A percentile compares a stretch with the other conserved stretches of the same genome.
Conservation (phyloP, 2,888 invertebrate species). For the Tinea trinotella region DNA sequence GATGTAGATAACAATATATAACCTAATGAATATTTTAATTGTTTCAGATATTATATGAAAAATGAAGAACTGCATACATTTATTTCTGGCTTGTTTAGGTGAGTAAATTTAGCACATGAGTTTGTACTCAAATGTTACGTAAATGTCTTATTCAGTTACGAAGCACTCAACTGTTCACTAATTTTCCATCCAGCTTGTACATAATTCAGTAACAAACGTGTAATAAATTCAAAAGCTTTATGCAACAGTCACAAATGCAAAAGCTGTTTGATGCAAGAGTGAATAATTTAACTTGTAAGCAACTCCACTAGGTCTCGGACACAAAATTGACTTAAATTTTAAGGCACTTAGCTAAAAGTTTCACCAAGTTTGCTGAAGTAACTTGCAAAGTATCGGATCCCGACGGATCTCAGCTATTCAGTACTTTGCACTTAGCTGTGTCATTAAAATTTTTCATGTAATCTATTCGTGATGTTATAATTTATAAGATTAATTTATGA, state of each 20-base stretch:
- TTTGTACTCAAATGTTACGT: no score
- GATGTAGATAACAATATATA: no score
- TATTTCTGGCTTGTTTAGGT: slow-evolving; percentile 66
- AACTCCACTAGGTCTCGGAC: slow-evolving; percentile 26
- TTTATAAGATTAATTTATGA: neutral
- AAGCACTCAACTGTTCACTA: neutral
- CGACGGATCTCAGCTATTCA: slow-evolving; percentile 23
- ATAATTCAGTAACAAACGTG: neutral
- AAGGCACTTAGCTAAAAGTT: slow-evolving; percentile 53
- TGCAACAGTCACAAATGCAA: neutral
- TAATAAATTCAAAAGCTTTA: neutral
- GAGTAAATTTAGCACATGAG: slow-evolving; percentile 34
- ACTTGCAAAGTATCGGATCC: slow-evolving; percentile 38
- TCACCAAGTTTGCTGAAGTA: slow-evolving; percentile 38
- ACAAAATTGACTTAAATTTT: slow-evolving; percentile 58
- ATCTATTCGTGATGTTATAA: neutral
- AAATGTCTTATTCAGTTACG: no score
- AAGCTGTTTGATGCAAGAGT: slow-evolving; percentile 10
- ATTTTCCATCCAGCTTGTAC: neutral
- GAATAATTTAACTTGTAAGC: slow-evolving; percentile 8
- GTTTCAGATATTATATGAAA: slow-evolving; percentile 52
- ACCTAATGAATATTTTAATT: slow-evolving; percentile 19
- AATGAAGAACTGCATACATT: slow-evolving; percentile 64
- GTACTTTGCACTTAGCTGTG: slow-evolving; percentile 29
- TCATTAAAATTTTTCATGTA: slow-evolving; percentile 21